Percentiles rank a stretch among this genome's conserved stretches.
phyloP scores from a whole-genome alignment of 2,113 vertebrate genomes.

The Oncorhynchus gorbuscha region DNA sequence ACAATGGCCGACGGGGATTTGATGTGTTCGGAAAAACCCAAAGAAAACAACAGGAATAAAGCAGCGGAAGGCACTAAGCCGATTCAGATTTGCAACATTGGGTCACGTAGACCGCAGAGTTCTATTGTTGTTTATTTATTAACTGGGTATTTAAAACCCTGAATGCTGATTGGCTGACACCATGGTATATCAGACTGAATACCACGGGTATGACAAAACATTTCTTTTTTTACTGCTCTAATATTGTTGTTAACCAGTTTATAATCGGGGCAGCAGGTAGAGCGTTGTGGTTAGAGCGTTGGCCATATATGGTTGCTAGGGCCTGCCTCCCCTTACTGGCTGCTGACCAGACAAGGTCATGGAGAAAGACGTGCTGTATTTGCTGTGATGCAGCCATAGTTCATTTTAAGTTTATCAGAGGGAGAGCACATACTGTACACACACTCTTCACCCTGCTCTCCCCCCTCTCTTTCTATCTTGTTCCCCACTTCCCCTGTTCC shows the following conservation, averaged over 20 bases:
- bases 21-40: not conserved
- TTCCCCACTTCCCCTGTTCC: not conserved
- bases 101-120: not conserved
- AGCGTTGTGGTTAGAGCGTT: no score
- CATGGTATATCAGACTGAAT: no score
- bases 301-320: not conserved
- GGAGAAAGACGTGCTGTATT: slow-evolving; percentile 44
- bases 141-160: no score
- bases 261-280: no score
- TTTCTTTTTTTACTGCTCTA: no score
- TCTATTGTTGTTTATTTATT: not conserved
- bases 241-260: no score
- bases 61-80: no score
- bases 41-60: no score
- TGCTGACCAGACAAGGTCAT: slow-evolving; percentile 66
- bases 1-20: not conserved
- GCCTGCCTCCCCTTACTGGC: slow-evolving; percentile 36
- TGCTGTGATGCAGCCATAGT: slow-evolving; percentile 31
- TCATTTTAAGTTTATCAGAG: slow-evolving; percentile 56
- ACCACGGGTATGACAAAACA: no score
- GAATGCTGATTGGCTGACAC: no score
- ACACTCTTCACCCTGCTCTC: not conserved
- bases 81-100: no score
- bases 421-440: not conserved
- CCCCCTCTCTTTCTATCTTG: not conserved